Evolutionary conservation across 2,888 invertebrate species (phyloP).

Genomic region (Agonopterix alstromeriana): DNA sequence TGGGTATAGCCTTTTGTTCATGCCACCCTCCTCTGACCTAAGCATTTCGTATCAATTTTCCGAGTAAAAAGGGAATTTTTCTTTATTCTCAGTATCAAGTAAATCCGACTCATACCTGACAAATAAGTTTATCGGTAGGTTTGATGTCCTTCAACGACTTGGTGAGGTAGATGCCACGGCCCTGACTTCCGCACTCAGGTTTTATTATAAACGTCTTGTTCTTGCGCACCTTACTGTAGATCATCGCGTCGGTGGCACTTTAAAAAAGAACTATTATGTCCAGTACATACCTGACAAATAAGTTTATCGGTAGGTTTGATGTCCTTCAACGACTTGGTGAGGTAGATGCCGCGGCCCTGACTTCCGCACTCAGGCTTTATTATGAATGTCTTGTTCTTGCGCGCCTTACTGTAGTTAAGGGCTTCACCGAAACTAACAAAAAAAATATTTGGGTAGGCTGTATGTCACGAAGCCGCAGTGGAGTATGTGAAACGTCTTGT

Average conservation of each 20-base stretch:
- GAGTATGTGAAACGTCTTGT: too few species aligned
- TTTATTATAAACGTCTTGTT: conserved; percentile 91
- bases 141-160: conserved; percentile 87
- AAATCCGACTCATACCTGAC: conserved; percentile 82
- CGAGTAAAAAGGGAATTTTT: too few species aligned
- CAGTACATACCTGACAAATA: conserved; percentile 85
- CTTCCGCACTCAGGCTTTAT: conserved; percentile 95
- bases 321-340: conserved; percentile 88
- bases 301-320: conserved; percentile 88
- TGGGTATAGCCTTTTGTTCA: too few species aligned
- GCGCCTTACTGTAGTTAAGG: conserved; percentile 81
- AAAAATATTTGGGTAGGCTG: neutral
- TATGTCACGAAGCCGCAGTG: too few species aligned
- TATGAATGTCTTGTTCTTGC: conserved; percentile 87
- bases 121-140: conserved; percentile 89
- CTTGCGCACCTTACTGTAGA: conserved; percentile 82
- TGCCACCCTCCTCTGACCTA: too few species aligned
- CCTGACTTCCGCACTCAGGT: conserved; percentile 94
- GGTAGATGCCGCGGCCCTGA: conserved; percentile 92
- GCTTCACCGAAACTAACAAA: conserved; percentile 82
- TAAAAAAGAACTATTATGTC: too few species aligned
- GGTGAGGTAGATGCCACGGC: conserved; percentile 91
- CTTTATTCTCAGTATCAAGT: too few species aligned
- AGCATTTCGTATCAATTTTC: too few species aligned
- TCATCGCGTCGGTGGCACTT: conserved; percentile 77